Percentiles rank a stretch among this genome's conserved stretches.
phyloP scores from a whole-genome alignment of 2,113 vertebrate species.

The Pao palembangensis region DNA sequence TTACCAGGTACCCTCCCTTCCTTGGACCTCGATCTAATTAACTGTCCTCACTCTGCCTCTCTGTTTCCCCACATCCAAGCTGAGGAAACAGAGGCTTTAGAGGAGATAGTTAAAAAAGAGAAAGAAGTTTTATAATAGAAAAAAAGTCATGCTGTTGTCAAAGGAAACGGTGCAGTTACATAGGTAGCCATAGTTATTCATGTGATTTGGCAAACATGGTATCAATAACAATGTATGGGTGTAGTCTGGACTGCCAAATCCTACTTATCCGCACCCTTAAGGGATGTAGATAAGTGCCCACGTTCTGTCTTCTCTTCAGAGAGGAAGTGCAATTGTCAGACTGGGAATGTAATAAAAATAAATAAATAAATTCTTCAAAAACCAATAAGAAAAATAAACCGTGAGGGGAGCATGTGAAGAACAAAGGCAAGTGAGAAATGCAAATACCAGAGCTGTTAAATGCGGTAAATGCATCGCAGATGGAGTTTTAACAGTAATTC shows the following conservation, averaged over 20 bases:
- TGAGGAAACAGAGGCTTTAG: constrained; percentile 34
- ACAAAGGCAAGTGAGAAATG: constrained; percentile 44
- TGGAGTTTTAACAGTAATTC: constrained; percentile 17
- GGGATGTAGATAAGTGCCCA: constrained; percentile 59
- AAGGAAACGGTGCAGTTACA: constrained; percentile 56
- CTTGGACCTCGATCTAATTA: constrained; percentile 73
- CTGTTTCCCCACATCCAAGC: constrained; percentile 58
- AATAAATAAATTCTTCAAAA: constrained; percentile 40
- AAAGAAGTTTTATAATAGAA: constrained; percentile 47
- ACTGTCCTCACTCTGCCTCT: constrained; percentile 68
- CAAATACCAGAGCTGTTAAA: constrained; percentile 46
- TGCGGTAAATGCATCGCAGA: constrained; percentile 28
- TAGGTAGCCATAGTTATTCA: constrained; percentile 52
- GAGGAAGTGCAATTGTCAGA: constrained; percentile 68
- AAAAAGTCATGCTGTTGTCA: constrained; percentile 52
- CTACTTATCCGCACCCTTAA: constrained; percentile 74
- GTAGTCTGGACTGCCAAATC: no score
- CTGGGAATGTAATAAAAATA: constrained; percentile 62
- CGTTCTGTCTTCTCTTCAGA: constrained; percentile 56
- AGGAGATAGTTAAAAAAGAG: constrained; percentile 18
- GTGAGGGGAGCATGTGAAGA: constrained; percentile 48
- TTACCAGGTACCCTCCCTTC: constrained; percentile 62
- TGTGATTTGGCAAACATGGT: constrained; percentile 62
- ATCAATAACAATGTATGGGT: constrained; percentile 74
- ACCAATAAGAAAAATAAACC: constrained; percentile 69